Evolutionary conservation across 2,888 invertebrate species (phyloP), one percentile per base, ranked within the genome.

Genomic region (Orthosia incerta): DNA sequence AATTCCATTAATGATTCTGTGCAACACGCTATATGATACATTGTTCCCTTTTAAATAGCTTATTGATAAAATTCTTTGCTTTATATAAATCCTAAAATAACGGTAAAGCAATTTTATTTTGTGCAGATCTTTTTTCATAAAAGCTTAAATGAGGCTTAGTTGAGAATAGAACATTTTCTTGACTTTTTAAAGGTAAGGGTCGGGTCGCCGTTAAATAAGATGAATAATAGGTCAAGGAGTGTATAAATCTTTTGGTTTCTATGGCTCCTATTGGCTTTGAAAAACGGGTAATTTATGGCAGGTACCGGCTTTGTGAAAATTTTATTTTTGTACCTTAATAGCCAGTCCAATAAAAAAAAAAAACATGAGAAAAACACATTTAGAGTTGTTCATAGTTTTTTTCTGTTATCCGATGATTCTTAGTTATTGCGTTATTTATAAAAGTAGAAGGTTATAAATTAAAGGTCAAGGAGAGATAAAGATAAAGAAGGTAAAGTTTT

Each of bases 71-170:
- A 56, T 48, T 45, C 16, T 7, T 67, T 20, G n/a, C 57, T 16
- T 4, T 56, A 50, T 69, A 61, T 70, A 67, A 18, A 50, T 60
- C 13, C 11, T n/a, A 55, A 72, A 80, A 60, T 61, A 59, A 23
- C 39, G 48, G 55, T 45, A 55, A 68, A 57, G 48, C 46, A 31
- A 71, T 77, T 80, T 70, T 64, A 77, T 72, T 74, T 67, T 56
- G 48, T 60, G 26, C 45, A 20, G n/a, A 62, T 48, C 57, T 71
- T 55, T 79, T 79, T 70, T 60, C 16, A 20, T 67, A 64, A 61
- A 73, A 82, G 50, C 62, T 72, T 18, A 80, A 72, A 59, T 62
- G 46, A 65, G 61, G 61, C 71, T 74, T 67, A 23, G 51, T 53
- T 55, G 20, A 60, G 26, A 59, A 70, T 62, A 46, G 18, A 39